Percentiles rank a stretch among this genome's conserved stretches.
phyloP scores from a whole-genome alignment of 1,140 invertebrate genomes.

The Zeugodacus cucurbitae region DNA sequence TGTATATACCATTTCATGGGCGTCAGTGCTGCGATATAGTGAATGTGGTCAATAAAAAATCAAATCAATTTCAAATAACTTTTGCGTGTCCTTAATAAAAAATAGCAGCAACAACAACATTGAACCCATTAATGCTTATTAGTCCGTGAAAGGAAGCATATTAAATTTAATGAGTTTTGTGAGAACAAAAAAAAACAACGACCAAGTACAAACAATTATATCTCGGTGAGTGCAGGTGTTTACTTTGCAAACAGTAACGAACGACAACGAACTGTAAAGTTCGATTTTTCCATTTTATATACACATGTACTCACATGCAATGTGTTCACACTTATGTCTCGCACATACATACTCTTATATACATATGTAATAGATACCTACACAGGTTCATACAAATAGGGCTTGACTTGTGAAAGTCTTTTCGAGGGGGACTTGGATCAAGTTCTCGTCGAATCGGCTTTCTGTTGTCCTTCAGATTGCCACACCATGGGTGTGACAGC shows the following conservation, averaged over 20 bases:
- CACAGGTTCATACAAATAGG: neutral
- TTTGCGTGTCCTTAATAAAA: slow-evolving; percentile 23
- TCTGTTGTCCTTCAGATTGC: no score
- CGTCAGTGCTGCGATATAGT: neutral
- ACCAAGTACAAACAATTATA: neutral
- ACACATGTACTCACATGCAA: no score
- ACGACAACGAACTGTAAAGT: no score
- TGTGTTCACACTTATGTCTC: neutral
- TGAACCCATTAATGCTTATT: neutral
- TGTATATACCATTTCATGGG: neutral
- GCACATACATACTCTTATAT: no score
- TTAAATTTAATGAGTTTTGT: neutral
- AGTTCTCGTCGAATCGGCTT: no score
- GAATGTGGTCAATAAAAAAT: neutral
- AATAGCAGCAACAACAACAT: neutral
- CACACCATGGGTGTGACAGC: no score
- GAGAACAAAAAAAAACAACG: neutral
- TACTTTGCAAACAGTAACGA: neutral
- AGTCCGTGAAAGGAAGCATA: neutral
- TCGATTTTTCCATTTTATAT: no score
- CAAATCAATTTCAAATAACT: slow-evolving; percentile 32
- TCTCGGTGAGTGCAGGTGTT: neutral
- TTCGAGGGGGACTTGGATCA: no score
- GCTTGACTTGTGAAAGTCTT: no score
- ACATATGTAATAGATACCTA: neutral